phyloP scores from a whole-genome alignment of 64 coral and sea anemone genomes.

The Hydrozoanthus tunicans region DNA sequence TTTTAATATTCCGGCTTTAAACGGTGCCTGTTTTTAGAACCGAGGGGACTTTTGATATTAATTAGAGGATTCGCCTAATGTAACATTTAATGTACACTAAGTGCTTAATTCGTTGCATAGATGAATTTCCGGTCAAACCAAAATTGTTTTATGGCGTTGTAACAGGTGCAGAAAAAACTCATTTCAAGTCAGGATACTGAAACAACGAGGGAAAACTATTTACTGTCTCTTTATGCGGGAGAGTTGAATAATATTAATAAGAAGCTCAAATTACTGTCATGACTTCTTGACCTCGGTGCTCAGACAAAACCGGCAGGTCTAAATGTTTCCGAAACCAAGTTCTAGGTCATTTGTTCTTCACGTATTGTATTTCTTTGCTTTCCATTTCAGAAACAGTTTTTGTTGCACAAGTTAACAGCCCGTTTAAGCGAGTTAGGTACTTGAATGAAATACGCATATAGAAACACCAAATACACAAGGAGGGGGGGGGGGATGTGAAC shows the following conservation, averaged over 20 bases:
- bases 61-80: constrained; percentile 18
- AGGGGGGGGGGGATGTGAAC: neutral
- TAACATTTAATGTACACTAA: constrained; percentile 54
- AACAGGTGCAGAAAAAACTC: constrained; percentile 43
- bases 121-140: constrained; percentile 55
- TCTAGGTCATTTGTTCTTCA: neutral
- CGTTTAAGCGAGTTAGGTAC: too few species aligned
- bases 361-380: neutral
- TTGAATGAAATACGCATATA: neutral
- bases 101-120: constrained; percentile 36
- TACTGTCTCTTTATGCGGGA: neutral
- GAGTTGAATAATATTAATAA: neutral
- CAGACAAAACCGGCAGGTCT: neutral
- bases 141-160: neutral
- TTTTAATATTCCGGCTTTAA: constrained; percentile 7
- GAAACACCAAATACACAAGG: neutral
- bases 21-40: neutral
- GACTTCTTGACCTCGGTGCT: neutral
- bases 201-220: neutral
- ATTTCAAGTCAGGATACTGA: constrained; percentile 43
- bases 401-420: too few species aligned
- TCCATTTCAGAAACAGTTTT: too few species aligned
- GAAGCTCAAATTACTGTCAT: neutral
- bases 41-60: constrained; percentile 1
- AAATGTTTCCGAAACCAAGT: neutral